Percentiles rank a stretch among this genome's conserved stretches.
Conservation (phyloP, 1,140 invertebrate species). For the Orchestia grillus region DNA sequence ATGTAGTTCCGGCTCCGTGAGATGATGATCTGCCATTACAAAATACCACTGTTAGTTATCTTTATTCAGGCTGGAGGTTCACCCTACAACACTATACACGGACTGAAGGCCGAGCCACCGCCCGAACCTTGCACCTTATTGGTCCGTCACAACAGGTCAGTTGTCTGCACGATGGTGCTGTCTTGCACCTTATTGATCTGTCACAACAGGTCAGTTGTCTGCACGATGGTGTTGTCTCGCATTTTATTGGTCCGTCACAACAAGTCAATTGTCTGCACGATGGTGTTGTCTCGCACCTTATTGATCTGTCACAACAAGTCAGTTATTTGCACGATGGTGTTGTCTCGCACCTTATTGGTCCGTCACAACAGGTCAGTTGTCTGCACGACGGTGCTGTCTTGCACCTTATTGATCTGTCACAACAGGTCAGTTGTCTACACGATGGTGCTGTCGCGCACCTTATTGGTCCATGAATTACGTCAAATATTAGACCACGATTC, state of each 20-base stretch:
- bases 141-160: slow-evolving; percentile 81
- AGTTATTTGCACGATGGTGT: neutral
- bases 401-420: neutral
- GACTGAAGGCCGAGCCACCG: slow-evolving; percentile 83
- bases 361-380: neutral
- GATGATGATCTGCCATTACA: slow-evolving; percentile 69
- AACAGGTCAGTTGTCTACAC: neutral
- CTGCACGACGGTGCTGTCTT: neutral
- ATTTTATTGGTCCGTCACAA: neutral
- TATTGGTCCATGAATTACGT: neutral
- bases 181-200: neutral
- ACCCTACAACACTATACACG: slow-evolving; percentile 92
- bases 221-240: neutral
- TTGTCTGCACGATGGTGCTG: neutral
- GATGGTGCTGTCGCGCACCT: neutral
- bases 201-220: neutral
- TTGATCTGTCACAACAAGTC: neutral
- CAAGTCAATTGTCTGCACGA: neutral
- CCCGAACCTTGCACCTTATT: slow-evolving; percentile 79
- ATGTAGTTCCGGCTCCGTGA: neutral
- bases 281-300: neutral
- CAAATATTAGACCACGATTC: neutral
- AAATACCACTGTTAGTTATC: slow-evolving; percentile 55
- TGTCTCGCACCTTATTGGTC: neutral
- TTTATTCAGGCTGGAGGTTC: slow-evolving; percentile 79